A percentile compares a stretch with the other conserved stretches of the same genome.
These are phyloP conservation scores for Hofmannophila pseudospretella DNA, from an alignment of 2,888 invertebrate species.

Conservation along the genomic window DNA sequence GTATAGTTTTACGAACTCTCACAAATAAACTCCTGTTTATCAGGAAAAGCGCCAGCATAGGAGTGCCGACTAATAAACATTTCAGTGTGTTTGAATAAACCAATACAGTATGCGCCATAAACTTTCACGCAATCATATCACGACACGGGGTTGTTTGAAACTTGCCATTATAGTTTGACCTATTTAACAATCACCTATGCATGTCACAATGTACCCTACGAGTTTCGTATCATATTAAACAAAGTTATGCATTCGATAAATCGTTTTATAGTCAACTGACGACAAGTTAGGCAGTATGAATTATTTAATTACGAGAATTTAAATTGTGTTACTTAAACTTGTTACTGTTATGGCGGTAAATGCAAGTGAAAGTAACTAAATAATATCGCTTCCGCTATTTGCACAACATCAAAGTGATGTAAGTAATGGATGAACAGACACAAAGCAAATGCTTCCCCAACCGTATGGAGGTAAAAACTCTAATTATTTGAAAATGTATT, in stretches of 20 bases:
- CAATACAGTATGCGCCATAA: slow-evolving; percentile 2
- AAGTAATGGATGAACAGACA: slow-evolving; percentile 31
- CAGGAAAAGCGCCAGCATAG: too few species aligned
- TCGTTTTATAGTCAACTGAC: too few species aligned
- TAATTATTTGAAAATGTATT: neutral
- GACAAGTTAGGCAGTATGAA: too few species aligned
- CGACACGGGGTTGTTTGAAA: neutral
- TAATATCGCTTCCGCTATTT: slow-evolving; percentile 47
- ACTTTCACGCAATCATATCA: slow-evolving; percentile 1
- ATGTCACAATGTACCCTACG: too few species aligned
- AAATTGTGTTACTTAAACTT: slow-evolving; percentile 27
- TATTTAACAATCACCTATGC: too few species aligned
- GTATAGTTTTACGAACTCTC: too few species aligned
- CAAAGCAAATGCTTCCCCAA: slow-evolving; percentile 1
- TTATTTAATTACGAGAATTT: neutral
- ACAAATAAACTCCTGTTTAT: too few species aligned
- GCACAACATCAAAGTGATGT: slow-evolving; percentile 41
- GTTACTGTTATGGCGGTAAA: slow-evolving; percentile 25
- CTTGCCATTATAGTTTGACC: neutral
- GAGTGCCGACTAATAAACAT: slow-evolving; percentile 2
- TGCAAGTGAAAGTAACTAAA: slow-evolving; percentile 41
- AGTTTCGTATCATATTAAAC: too few species aligned
- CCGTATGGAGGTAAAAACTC: neutral
- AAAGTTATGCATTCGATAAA: too few species aligned
- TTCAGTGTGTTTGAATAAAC: neutral